These are phyloP conservation scores for Xyrichtys novacula DNA, from an alignment of 2,797 vertebrate species.

Conservation along the genomic window DNA sequence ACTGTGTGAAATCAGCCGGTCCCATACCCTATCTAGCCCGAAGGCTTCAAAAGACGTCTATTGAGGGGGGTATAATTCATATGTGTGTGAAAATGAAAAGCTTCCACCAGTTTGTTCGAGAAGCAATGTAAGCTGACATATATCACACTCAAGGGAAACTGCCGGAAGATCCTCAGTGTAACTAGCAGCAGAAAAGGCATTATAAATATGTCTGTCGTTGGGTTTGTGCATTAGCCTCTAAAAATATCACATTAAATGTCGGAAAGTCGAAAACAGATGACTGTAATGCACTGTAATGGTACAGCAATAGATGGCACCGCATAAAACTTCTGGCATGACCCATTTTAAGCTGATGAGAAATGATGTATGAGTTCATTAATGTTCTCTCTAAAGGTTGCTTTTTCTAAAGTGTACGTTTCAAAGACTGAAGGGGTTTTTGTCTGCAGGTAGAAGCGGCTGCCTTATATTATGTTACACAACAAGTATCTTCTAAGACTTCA, in stretches of 20 bases:
- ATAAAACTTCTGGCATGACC: conserved; percentile 26
- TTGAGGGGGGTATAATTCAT: conserved; percentile 68
- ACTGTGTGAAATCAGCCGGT: conserved; percentile 50
- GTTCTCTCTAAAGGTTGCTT: conserved; percentile 14
- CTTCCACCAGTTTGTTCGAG: conserved; percentile 38
- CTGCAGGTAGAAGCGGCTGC: conserved; percentile 53
- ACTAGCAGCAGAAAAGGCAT: conserved; percentile 54
- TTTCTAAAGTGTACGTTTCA: conserved; percentile 10
- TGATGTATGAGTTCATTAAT: conserved; percentile 38
- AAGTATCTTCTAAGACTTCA: conserved; percentile 66
- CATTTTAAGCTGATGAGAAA: conserved; percentile 37
- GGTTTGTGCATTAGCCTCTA: conserved; percentile 21
- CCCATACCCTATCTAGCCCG: conserved; percentile 53
- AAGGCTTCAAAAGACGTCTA: conserved; percentile 47
- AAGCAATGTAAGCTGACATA: conserved; percentile 59
- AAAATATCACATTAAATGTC: conserved; percentile 14
- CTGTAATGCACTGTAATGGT: not conserved
- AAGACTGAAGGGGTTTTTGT: conserved; percentile 58
- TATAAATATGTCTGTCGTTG: conserved; percentile 38
- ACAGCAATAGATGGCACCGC: conserved; percentile 23
- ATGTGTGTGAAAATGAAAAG: conserved; percentile 73
- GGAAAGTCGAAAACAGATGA: conserved; percentile 7
- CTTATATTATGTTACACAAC: conserved; percentile 70
- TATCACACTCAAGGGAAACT: conserved; percentile 67
- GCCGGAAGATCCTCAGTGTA: conserved; percentile 52